A percentile compares a stretch with the other conserved stretches of the same genome.
Conservation (phyloP, 2,888 invertebrate species). For the Tuberolachnus salignus region DNA sequence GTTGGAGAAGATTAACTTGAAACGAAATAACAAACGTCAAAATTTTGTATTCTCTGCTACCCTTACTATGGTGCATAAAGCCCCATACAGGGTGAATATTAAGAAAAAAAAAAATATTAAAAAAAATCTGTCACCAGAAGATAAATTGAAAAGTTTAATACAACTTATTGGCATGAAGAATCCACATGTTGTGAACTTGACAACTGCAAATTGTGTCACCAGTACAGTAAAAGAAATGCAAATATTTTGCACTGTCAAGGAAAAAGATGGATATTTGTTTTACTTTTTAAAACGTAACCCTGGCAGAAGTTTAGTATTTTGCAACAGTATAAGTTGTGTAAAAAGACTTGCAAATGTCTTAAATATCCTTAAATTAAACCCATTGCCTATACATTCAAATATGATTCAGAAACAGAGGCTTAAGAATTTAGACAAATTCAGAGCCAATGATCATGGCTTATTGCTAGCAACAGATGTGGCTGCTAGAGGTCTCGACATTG, state of each 20-base stretch:
- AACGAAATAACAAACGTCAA: constrained; percentile 73
- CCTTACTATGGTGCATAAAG: constrained; percentile 85
- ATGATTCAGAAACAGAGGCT: constrained; percentile 95
- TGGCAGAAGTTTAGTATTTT: constrained; percentile 92
- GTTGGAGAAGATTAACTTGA: constrained; percentile 78
- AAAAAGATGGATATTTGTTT: constrained; percentile 91
- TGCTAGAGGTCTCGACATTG: constrained; percentile 94
- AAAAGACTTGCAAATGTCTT: constrained; percentile 70
- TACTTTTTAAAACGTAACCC: constrained; percentile 85
- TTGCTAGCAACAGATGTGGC: constrained; percentile 93
- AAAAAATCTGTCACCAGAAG: constrained; percentile 69
- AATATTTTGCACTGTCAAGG: constrained; percentile 76
- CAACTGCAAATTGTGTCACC: constrained; percentile 72
- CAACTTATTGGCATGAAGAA: constrained; percentile 83
- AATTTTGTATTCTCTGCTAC: constrained; percentile 98
- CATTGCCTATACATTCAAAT: constrained; percentile 80
- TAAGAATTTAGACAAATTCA: constrained; percentile 83
- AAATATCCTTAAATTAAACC: constrained; percentile 68
- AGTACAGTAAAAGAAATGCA: constrained; percentile 70
- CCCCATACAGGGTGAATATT: constrained; percentile 71
- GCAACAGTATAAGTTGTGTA: constrained; percentile 92
- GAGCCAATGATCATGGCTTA: constrained; percentile 73
- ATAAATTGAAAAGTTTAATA: constrained; percentile 79
- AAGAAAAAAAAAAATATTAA: constrained; percentile 61
- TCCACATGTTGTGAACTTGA: constrained; percentile 92